These are phyloP conservation scores for Drosophila pegasa DNA, from an alignment of 2,888 invertebrate genomes.

Conservation along the genomic window DNA sequence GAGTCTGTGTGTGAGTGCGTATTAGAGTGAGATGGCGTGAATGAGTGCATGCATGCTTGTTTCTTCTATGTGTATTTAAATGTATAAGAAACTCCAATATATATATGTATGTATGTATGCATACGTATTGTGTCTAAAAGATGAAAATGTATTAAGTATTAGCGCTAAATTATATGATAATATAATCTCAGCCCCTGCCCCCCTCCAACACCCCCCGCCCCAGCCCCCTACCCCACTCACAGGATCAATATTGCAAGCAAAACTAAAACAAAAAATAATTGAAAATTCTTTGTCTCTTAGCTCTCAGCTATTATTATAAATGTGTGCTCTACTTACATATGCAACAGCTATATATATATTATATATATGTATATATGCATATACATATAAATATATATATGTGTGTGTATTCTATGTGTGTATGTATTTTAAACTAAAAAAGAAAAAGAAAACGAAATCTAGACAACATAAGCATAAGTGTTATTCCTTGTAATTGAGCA, in stretches of 20 bases:
- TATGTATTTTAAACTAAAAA: conserved; percentile 57
- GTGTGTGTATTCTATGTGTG: conserved; percentile 31
- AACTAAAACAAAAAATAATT: conserved; percentile 3
- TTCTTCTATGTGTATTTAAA: conserved; percentile 50
- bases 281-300: conserved; percentile 47
- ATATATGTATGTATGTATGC: conserved; percentile 6
- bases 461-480: conserved; percentile 79
- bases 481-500: conserved; percentile 82
- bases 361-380: conserved; percentile 31
- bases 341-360: conserved; percentile 30
- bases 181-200: not conserved
- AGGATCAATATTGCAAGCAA: conserved; percentile 33
- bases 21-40: not conserved
- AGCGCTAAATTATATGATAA: conserved; percentile 48
- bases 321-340: conserved; percentile 55
- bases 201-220: not conserved
- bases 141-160: conserved; percentile 56
- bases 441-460: conserved; percentile 33
- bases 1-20: not conserved
- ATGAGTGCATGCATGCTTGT: conserved; percentile 31
- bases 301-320: conserved; percentile 59
- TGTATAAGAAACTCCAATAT: conserved; percentile 30
- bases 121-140: conserved; percentile 55
- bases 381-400: conserved; percentile 23
- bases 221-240: not conserved